Evolutionary conservation across 2,797 vertebrate species (phyloP).

Genomic region (Parambassis ranga): DNA sequence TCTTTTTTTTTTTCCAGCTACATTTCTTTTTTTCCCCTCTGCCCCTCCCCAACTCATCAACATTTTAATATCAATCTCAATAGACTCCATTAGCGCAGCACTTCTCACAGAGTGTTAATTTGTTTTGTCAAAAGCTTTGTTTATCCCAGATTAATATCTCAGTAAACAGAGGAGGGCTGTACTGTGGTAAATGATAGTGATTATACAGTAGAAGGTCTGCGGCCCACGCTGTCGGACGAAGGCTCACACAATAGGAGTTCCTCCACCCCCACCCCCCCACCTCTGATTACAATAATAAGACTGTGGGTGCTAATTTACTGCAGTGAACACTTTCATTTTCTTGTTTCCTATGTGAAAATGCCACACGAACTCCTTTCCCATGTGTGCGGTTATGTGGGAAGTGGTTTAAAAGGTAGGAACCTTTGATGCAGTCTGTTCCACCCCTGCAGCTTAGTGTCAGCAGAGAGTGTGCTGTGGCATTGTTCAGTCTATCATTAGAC

Average conservation of each 20-base stretch:
- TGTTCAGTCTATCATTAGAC: slow-evolving; percentile 66
- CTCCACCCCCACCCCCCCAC: slow-evolving; percentile 64
- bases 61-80: slow-evolving; percentile 77
- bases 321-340: slow-evolving; percentile 28
- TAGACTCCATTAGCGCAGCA: slow-evolving; percentile 72
- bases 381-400: slow-evolving; percentile 19
- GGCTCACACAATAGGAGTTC: slow-evolving; percentile 65
- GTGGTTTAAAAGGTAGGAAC: slow-evolving; percentile 55
- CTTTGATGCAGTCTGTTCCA: slow-evolving; percentile 40
- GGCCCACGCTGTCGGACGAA: slow-evolving; percentile 62
- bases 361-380: slow-evolving; percentile 3
- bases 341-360: slow-evolving; percentile 29
- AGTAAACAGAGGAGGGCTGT: slow-evolving; percentile 75
- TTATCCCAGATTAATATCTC: slow-evolving; percentile 82
- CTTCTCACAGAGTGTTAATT: slow-evolving; percentile 76
- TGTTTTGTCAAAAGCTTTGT: slow-evolving; percentile 83
- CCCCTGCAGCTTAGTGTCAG: slow-evolving; percentile 48
- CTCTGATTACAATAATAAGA: slow-evolving; percentile 82
- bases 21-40: slow-evolving; percentile 10
- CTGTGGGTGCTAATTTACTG: slow-evolving; percentile 73
- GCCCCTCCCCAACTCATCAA: slow-evolving; percentile 42
- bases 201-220: slow-evolving; percentile 71
- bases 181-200: slow-evolving; percentile 80
- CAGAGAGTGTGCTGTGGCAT: slow-evolving; percentile 26
- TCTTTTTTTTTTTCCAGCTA: slow-evolving; percentile 27